These are phyloP conservation scores for Semicossyphus pulcher DNA, from an alignment of 2,113 vertebrate species.

Conservation along the genomic window DNA sequence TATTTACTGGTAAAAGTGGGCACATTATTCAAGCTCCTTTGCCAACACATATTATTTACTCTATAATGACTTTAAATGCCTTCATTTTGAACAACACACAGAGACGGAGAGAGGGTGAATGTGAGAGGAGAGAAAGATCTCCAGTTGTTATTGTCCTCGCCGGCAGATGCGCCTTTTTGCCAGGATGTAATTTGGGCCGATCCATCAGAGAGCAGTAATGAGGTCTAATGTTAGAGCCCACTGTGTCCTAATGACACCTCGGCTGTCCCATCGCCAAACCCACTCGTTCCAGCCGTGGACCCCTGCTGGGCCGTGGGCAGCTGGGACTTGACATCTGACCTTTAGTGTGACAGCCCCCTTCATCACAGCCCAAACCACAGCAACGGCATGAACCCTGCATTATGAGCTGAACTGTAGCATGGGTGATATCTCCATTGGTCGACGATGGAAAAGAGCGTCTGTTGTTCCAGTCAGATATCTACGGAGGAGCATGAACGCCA, in stretches of 20 bases:
- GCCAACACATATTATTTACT: slow-evolving; percentile 42
- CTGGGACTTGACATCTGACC: slow-evolving; percentile 74
- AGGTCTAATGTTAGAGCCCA: slow-evolving; percentile 81
- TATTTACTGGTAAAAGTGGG: slow-evolving; percentile 22
- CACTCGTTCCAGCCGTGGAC: slow-evolving; percentile 45
- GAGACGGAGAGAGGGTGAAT: background rate
- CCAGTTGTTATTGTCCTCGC: slow-evolving; percentile 58
- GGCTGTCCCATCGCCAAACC: slow-evolving; percentile 53
- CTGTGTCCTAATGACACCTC: slow-evolving; percentile 76
- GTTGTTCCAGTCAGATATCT: too few species aligned
- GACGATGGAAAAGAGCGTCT: background rate
- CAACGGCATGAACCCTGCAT: slow-evolving; percentile 8
- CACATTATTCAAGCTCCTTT: slow-evolving; percentile 26
- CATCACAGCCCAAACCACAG: slow-evolving; percentile 52
- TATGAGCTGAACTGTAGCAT: slow-evolving; percentile 7
- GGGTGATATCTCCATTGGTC: slow-evolving; percentile 6
- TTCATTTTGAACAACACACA: slow-evolving; percentile 27
- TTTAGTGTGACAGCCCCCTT: slow-evolving; percentile 55
- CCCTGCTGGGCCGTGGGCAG: slow-evolving; percentile 62
- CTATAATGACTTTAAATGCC: slow-evolving; percentile 36
- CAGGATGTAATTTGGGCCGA: slow-evolving; percentile 78
- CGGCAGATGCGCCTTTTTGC: slow-evolving; percentile 56
- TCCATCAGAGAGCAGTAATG: slow-evolving; percentile 81
- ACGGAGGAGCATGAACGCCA: too few species aligned
- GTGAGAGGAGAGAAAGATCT: slow-evolving; percentile 9